Base-by-base conservation (phyloP, 2,113 vertebrate genomes). In the Abramis brama region DNA sequence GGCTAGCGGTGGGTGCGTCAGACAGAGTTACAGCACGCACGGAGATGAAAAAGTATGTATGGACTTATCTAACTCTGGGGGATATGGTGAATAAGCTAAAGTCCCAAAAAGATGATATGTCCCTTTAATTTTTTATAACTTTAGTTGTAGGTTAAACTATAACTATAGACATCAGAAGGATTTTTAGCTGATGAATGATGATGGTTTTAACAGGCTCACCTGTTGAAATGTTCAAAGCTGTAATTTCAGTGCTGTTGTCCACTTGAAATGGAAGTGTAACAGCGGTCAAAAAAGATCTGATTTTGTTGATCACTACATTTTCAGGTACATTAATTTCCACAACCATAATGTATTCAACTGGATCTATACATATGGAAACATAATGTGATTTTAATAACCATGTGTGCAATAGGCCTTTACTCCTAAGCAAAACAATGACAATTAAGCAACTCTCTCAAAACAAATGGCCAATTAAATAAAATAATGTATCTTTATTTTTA, bases 321-420 rank as follows among this genome's bases (percentile, higher is more conserved):
- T 85, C 55, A 3, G 77, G 68, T 45, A 76, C 68, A 39, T 85
- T 85, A 2, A 81, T 36, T 27, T 87, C 82, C 9, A 81, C 68
- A n/a, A 85, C 68, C 45, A 85, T 60, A 6, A 80, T 73, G 76
- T 85, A 87, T 79, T 85, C 55, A 30, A 66, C 19, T 57, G 23
- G n/a, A 66, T 45, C 50, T 66, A 19, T 27, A 52, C 13, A 64
- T 50, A 55, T 70, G 25, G 39, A 33, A 86, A 79, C 19, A 74
- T 59, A 47, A 81, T 23, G 62, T 15, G 15, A 39, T 12, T 45
- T 45, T 23, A 43, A 12, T 13, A 2, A 13, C 21, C n/a, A 27
- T 13, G n/a, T 5, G n/a, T 13, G 1, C 10, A 62, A 27, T 27
- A 64, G 60, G 25, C 11, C 5, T 64, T 64, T 60, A 60, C 59